Base-by-base conservation (phyloP, 2,797 vertebrate species). In the Staurois parvus region DNA sequence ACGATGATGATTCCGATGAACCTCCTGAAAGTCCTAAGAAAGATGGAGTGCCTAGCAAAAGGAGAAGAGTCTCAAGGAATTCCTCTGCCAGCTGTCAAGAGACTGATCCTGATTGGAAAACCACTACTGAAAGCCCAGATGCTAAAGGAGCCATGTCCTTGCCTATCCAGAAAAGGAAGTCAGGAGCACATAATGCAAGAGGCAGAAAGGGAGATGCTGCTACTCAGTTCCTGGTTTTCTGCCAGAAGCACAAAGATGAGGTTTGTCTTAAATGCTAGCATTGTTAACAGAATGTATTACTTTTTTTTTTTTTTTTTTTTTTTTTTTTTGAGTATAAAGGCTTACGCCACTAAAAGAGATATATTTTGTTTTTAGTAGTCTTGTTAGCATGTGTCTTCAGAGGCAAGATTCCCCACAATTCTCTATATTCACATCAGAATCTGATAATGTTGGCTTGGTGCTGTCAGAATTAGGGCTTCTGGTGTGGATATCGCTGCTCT, bases 201-300 rank as follows among this genome's bases (percentile, higher is more conserved):
- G 93, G 90, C 91, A 91, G 91, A 86, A 96, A 93, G 88, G 93
- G 92, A 37, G 94, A 92, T 40, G 88, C 91, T 4, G 90, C 90
- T 2, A 92, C 94, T 83, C 95, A 94, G 89, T 96, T 96, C 86
- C 88, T 96, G 91, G 95, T 95, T 76, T 96, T 96, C 89, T 95
- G 95, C 89, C 95, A 94, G 88, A 95, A 95, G 91, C 94, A 96
- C 89, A 91, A 93, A 92, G 95, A 96, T 75, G 95, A 96, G 94
- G 95, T 96, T 85, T 89, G 94, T 94, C 21, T 68, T 52, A 12
- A 17, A 52, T 52, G 13, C 13, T 17, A 17, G 2, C 15, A 3
- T 19, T 48, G 2, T 52, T 52, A 52, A 52, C 13, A 19, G 4
- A 37, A 37, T 37, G 3, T 37, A 37, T 8, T 37, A 48, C 45